These are phyloP conservation scores for Ceryle rudis DNA, from an alignment of 2,797 vertebrate species.

Conservation along the genomic window DNA sequence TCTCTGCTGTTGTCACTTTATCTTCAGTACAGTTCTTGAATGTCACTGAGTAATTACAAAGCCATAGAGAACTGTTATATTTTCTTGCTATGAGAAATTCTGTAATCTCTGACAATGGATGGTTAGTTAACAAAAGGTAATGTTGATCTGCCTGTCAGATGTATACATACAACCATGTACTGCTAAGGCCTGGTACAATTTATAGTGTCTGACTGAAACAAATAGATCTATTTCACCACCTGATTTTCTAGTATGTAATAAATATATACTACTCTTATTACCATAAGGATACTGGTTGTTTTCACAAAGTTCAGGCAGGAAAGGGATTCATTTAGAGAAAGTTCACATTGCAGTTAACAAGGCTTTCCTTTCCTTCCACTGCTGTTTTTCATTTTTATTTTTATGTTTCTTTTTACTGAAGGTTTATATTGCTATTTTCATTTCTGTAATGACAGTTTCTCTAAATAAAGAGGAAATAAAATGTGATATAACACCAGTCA, in stretches of 20 bases:
- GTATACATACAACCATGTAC: background rate
- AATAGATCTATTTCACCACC: background rate
- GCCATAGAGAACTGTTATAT: background rate
- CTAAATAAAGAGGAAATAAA: conserved; percentile 45
- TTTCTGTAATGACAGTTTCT: conserved; percentile 5
- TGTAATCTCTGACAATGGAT: background rate
- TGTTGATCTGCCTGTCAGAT: background rate
- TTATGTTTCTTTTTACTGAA: conserved; percentile 40
- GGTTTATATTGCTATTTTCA: conserved; percentile 15
- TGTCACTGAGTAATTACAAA: background rate
- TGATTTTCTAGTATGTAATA: background rate
- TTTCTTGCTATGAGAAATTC: background rate
- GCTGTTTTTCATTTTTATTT: background rate
- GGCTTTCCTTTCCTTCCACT: background rate
- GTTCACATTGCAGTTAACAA: background rate
- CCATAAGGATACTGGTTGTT: background rate
- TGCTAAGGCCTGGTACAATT: background rate
- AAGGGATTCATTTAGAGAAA: background rate
- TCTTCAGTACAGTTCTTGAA: background rate
- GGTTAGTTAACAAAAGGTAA: background rate
- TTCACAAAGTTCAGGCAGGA: background rate
- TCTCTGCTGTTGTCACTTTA: background rate
- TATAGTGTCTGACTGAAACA: background rate
- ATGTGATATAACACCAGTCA: background rate
- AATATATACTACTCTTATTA: background rate